Evolutionary conservation across 2,888 invertebrate species (phyloP).

Genomic region (Gymnocheta viridis): DNA sequence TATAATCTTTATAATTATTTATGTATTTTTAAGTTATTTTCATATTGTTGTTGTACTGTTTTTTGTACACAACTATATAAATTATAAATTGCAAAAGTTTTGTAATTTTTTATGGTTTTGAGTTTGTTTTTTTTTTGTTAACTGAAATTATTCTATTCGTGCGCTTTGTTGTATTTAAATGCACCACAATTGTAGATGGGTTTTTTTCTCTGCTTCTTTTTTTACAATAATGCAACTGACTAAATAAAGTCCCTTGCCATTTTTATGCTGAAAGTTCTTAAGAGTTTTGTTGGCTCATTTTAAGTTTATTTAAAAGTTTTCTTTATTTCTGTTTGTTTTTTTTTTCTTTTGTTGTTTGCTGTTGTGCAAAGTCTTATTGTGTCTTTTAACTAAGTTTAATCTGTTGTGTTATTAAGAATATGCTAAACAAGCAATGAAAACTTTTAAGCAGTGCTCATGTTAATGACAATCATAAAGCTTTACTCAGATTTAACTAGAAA

Average conservation of each 20-base stretch:
- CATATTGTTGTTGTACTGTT: not conserved
- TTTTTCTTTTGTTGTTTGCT: not conserved
- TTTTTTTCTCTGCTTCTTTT: not conserved
- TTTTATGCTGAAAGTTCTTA: constrained; percentile 12
- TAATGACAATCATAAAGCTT: not conserved
- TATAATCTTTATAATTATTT: not conserved
- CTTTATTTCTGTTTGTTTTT: constrained; percentile 21
- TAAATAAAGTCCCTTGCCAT: constrained; percentile 1
- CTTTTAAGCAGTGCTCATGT: not conserved
- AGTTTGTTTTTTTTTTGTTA: not conserved
- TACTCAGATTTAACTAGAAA: not conserved
- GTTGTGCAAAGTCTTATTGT: constrained; percentile 19
- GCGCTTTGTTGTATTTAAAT: constrained; percentile 11
- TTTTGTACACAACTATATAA: not conserved
- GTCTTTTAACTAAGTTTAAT: constrained; percentile 1
- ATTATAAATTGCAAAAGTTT: constrained; percentile 29
- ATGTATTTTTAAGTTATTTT: not conserved
- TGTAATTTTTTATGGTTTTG: constrained; percentile 8
- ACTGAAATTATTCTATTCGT: constrained; percentile 1
- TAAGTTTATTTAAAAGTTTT: constrained; percentile 53
- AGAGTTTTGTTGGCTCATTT: constrained; percentile 41
- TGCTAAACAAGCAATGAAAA: not conserved
- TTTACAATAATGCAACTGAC: constrained; percentile 4
- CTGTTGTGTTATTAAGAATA: constrained; percentile 28
- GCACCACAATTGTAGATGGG: not conserved